These are phyloP conservation scores for Cyrtorhinus lividipennis DNA, from an alignment of 1,140 invertebrate genomes.

Conservation along the genomic window DNA sequence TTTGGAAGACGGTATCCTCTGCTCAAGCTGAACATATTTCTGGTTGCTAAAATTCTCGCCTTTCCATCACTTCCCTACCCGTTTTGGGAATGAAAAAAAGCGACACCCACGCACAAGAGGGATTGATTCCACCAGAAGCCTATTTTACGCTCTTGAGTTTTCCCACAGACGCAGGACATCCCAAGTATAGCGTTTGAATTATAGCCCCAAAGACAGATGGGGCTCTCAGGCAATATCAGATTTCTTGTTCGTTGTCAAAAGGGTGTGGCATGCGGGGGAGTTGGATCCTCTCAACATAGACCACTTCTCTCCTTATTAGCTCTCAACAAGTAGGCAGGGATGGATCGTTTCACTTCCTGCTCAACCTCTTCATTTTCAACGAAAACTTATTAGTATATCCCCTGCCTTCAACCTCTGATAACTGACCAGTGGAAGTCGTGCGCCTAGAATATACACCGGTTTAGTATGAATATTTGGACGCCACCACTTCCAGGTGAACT, in stretches of 20 bases:
- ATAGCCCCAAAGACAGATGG: neutral
- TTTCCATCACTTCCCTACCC: neutral
- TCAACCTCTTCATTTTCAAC: too few species aligned
- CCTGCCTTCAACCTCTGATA: too few species aligned
- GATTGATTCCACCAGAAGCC: neutral
- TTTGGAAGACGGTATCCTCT: too few species aligned
- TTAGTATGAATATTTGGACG: too few species aligned
- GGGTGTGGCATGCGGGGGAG: neutral
- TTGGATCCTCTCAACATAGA: neutral
- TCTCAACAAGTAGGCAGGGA: neutral
- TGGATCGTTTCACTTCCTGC: neutral
- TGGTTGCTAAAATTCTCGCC: neutral
- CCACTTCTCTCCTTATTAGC: neutral
- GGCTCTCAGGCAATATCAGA: conserved; percentile 2
- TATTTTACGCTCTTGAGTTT: neutral
- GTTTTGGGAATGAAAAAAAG: neutral
- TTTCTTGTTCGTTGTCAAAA: conserved; percentile 1
- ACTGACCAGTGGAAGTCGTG: too few species aligned
- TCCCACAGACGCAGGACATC: neutral
- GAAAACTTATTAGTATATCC: too few species aligned
- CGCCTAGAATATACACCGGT: too few species aligned
- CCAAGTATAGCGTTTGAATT: neutral
- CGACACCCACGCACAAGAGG: neutral
- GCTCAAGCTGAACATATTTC: neutral
- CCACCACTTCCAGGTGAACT: too few species aligned